Evolutionary conservation across 2,113 vertebrate genomes (phyloP).

Genomic region (Lipophrys pholis): DNA sequence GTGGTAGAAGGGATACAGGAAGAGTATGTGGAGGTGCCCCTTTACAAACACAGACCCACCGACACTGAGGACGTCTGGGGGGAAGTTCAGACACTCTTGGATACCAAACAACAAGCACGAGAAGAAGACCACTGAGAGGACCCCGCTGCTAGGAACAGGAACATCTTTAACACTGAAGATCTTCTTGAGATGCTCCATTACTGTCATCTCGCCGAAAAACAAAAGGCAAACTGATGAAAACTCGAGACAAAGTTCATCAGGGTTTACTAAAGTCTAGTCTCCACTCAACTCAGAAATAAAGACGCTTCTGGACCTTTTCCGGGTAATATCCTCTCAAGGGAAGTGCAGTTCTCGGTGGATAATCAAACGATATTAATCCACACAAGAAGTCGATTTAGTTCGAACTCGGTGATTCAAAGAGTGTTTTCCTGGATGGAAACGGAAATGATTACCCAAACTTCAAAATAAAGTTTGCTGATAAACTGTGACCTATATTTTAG

Average conservation of each 20-base stretch:
- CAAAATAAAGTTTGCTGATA: too few relatives aligned
- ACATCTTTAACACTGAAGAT: conserved; percentile 20
- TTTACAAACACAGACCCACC: conserved; percentile 57
- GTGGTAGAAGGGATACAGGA: conserved; percentile 64
- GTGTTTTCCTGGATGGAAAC: too few relatives aligned
- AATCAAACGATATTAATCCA: too few relatives aligned
- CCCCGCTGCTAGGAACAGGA: conserved; percentile 59
- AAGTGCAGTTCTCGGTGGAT: too few relatives aligned
- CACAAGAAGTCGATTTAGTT: too few relatives aligned
- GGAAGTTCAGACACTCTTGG: conserved; percentile 34
- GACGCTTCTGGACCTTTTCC: too few relatives aligned
- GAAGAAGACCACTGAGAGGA: conserved; percentile 21
- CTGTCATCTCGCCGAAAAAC: conserved; percentile 7
- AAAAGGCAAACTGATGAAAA: neutral
- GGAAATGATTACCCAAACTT: too few relatives aligned
- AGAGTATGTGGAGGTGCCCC: conserved; percentile 63
- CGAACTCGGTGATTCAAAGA: too few relatives aligned
- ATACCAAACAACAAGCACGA: conserved; percentile 59
- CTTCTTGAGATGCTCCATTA: neutral
- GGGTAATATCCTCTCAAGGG: too few relatives aligned
- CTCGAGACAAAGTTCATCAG: neutral
- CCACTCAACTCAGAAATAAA: too few relatives aligned
- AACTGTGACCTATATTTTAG: too few relatives aligned
- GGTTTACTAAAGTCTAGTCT: neutral
- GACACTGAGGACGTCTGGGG: conserved; percentile 47